A percentile compares a stretch with the other conserved stretches of the same genome.
phyloP scores from a whole-genome alignment of 2,797 vertebrate species.

The Clarias platycephalus region DNA sequence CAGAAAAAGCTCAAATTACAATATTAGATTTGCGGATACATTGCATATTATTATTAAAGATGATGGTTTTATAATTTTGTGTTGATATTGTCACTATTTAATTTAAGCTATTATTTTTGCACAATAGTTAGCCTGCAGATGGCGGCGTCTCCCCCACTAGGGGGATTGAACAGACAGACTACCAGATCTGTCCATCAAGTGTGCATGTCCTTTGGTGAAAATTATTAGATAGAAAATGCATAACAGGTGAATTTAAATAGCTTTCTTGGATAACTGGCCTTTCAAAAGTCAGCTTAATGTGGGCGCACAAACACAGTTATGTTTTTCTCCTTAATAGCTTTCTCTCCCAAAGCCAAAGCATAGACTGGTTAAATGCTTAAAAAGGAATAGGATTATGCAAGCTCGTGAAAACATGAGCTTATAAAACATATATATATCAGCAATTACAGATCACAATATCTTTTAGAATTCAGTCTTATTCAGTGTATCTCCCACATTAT shows the following conservation, averaged over 20 bases:
- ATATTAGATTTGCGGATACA: background rate
- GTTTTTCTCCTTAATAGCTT: background rate
- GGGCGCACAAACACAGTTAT: background rate
- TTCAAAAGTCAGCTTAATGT: background rate
- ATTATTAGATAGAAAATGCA: background rate
- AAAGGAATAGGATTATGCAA: background rate
- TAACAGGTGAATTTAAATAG: background rate
- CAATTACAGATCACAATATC: background rate
- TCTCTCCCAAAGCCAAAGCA: background rate
- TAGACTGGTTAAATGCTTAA: background rate
- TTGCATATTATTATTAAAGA: background rate
- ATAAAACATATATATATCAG: background rate
- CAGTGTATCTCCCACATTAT: background rate
- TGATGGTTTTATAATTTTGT: background rate
- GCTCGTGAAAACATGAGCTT: no score
- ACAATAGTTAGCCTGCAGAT: background rate
- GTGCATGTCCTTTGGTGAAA: background rate
- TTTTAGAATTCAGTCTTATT: background rate
- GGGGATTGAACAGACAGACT: background rate
- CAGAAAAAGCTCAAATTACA: background rate
- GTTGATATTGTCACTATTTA: background rate
- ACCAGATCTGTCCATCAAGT: background rate
- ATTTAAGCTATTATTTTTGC: background rate
- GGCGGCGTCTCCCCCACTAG: background rate
- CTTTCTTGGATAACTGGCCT: background rate